Percentiles rank a stretch among this genome's conserved stretches.
These are phyloP conservation scores for Thereva nobilitata DNA, from an alignment of 2,888 invertebrate species.

Conservation along the genomic window DNA sequence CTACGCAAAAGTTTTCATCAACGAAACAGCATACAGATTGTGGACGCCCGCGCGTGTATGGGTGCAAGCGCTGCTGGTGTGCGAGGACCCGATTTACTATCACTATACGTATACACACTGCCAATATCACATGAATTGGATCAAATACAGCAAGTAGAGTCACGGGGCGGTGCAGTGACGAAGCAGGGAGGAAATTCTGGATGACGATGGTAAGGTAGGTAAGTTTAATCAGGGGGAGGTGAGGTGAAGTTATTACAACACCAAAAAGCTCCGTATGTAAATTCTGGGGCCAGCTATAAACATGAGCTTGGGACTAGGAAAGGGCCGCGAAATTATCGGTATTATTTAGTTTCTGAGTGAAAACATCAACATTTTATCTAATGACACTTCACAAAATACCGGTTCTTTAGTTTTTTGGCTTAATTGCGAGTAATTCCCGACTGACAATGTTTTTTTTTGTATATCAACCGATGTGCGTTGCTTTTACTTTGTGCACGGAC, in stretches of 20 bases:
- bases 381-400: too few relatives aligned
- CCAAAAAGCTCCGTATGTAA: slow-evolving; percentile 2
- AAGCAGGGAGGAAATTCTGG: neutral
- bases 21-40: slow-evolving; percentile 8
- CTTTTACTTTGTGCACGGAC: too few relatives aligned
- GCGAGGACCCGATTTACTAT: neutral
- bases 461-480: too few relatives aligned
- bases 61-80: neutral
- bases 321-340: too few relatives aligned
- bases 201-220: neutral
- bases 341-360: too few relatives aligned
- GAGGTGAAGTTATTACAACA: neutral
- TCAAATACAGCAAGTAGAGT: neutral
- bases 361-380: too few relatives aligned
- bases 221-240: neutral
- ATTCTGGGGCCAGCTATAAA: too few relatives aligned
- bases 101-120: neutral
- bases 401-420: too few relatives aligned
- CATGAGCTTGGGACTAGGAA: too few relatives aligned
- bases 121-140: slow-evolving; percentile 28
- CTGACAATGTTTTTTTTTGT: too few relatives aligned
- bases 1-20: slow-evolving; percentile 34
- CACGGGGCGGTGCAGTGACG: neutral
- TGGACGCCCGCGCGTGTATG: slow-evolving; percentile 4
- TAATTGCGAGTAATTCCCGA: too few relatives aligned